Percentiles rank a stretch among this genome's conserved stretches.
These are phyloP conservation scores for Dasyprocta punctata DNA, from an alignment of 2,113 vertebrate genomes.

Conservation along the genomic window DNA sequence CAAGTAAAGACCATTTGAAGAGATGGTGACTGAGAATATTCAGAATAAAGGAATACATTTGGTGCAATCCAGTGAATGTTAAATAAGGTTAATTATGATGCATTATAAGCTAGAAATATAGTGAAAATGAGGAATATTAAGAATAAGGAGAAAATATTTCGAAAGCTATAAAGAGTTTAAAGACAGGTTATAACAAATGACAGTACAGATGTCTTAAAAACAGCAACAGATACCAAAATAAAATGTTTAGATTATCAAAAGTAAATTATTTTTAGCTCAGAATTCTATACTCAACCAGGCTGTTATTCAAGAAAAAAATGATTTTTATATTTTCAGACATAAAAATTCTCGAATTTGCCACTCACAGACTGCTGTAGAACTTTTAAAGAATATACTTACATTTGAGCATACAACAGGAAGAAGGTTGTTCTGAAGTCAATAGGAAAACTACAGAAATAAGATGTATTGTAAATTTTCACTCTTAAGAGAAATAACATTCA, in stretches of 20 bases:
- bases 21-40: slow-evolving; percentile 20
- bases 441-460: slow-evolving; percentile 32
- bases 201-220: background rate
- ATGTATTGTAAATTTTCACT: slow-evolving; percentile 14
- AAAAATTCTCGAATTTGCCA: slow-evolving; percentile 9
- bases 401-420: slow-evolving; percentile 46
- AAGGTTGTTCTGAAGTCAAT: background rate
- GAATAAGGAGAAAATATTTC: background rate
- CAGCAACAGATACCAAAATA: slow-evolving; percentile 11
- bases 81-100: slow-evolving; percentile 21
- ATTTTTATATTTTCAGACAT: background rate
- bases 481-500: slow-evolving; percentile 16
- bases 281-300: slow-evolving; percentile 32
- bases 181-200: slow-evolving; percentile 7
- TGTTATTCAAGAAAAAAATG: slow-evolving; percentile 36
- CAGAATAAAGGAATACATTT: background rate
- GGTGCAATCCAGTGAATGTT: background rate
- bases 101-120: background rate
- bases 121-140: background rate
- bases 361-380: background rate
- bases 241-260: slow-evolving; percentile 19
- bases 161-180: background rate
- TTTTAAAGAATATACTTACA: slow-evolving; percentile 20
- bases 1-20: slow-evolving; percentile 32
- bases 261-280: slow-evolving; percentile 43